These are phyloP conservation scores for Zygothrica quintamaculata DNA, from an alignment of 2,888 invertebrate genomes.

Conservation along the genomic window DNA sequence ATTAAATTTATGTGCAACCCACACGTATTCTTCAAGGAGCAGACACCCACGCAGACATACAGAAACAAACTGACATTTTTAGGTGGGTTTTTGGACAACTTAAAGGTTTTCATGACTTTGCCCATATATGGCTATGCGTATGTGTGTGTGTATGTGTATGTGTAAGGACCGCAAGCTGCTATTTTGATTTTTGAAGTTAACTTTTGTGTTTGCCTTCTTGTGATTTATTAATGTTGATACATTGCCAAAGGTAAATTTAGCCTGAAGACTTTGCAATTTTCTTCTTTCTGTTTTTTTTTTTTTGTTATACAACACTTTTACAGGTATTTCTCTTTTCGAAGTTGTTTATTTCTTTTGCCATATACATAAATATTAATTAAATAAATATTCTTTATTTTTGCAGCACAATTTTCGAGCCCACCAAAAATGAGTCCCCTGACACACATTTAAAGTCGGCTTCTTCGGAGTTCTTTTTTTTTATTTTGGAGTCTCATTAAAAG, in stretches of 20 bases:
- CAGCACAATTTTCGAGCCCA: slow-evolving; percentile 6
- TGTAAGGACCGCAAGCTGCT: slow-evolving; percentile 36
- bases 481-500: slow-evolving; percentile 59
- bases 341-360: slow-evolving; percentile 1
- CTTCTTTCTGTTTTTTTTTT: no score
- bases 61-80: slow-evolving; percentile 16
- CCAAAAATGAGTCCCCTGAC: slow-evolving; percentile 37
- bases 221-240: slow-evolving; percentile 63
- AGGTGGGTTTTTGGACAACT: slow-evolving; percentile 67
- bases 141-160: slow-evolving; percentile 1
- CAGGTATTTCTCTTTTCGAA: slow-evolving; percentile 4
- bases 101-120: slow-evolving; percentile 32
- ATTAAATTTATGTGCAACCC: slow-evolving; percentile 60
- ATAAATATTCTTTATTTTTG: slow-evolving; percentile 13
- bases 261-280: slow-evolving; percentile 24
- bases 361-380: slow-evolving; percentile 49
- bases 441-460: slow-evolving; percentile 23
- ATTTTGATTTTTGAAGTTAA: slow-evolving; percentile 58
- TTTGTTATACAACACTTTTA: slow-evolving; percentile 37
- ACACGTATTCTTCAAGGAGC: slow-evolving; percentile 7
- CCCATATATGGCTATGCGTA: slow-evolving; percentile 15
- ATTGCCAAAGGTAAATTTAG: slow-evolving; percentile 22
- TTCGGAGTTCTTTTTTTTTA: no score
- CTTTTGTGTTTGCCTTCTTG: slow-evolving; percentile 57
- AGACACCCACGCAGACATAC: background rate